Evolutionary conservation across 2,888 invertebrate genomes (phyloP).

Genomic region (Timandra comae): DNA sequence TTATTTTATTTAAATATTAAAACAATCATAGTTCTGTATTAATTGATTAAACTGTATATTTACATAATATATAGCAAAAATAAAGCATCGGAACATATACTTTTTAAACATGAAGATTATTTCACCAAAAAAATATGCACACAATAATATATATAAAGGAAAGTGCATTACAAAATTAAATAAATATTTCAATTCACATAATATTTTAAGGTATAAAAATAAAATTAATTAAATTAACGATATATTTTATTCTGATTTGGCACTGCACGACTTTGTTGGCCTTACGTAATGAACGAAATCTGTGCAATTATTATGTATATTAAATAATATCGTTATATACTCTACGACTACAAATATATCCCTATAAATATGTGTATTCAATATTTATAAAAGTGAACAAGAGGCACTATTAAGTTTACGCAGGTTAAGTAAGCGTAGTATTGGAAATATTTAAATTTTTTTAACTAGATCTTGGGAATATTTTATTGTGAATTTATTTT

Average conservation of each 20-base stretch:
- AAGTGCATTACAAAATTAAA: neutral
- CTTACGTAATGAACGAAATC: constrained; percentile 36
- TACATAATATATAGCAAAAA: too few relatives aligned
- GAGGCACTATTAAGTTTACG: constrained; percentile 78
- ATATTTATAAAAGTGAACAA: constrained; percentile 77
- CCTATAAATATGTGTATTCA: constrained; percentile 66
- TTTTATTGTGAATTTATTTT: constrained; percentile 14
- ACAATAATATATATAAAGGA: too few relatives aligned
- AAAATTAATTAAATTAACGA: constrained; percentile 1
- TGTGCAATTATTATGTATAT: constrained; percentile 55
- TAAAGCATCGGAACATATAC: too few relatives aligned
- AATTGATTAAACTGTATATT: too few relatives aligned
- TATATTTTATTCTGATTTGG: constrained; percentile 46
- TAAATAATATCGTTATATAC: constrained; percentile 40
- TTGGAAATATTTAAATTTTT: constrained; percentile 64
- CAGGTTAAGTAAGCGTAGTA: constrained; percentile 73
- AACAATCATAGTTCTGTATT: too few relatives aligned
- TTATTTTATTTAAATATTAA: constrained; percentile 13
- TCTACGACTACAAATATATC: constrained; percentile 33
- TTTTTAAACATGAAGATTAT: too few relatives aligned
- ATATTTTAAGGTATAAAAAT: neutral
- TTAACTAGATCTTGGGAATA: constrained; percentile 33
- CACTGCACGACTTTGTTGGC: constrained; percentile 60
- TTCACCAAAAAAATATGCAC: too few relatives aligned
- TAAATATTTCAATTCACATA: neutral